phyloP scores from a whole-genome alignment of 1,140 invertebrate species.

The Euura saliciscinereae region DNA sequence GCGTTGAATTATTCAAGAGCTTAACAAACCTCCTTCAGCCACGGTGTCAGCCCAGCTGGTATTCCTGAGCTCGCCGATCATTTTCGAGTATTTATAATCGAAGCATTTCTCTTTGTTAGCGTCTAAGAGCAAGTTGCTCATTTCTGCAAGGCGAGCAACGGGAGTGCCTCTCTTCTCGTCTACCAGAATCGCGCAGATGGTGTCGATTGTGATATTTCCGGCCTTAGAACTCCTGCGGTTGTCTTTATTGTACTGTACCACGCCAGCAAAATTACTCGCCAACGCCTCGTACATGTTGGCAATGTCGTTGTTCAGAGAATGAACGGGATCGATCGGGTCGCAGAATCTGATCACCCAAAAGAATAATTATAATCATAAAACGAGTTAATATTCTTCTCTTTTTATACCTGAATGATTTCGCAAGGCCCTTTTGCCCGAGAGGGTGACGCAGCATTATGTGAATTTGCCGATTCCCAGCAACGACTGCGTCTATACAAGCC shows the following conservation, averaged over 20 bases:
- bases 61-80: slow-evolving; percentile 75
- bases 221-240: slow-evolving; percentile 73
- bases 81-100: slow-evolving; percentile 82
- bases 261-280: slow-evolving; percentile 83
- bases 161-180: slow-evolving; percentile 65
- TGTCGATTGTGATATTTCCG: slow-evolving; percentile 81
- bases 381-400: slow-evolving; percentile 16
- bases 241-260: slow-evolving; percentile 96
- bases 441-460: slow-evolving; percentile 66
- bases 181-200: slow-evolving; percentile 77
- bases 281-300: slow-evolving; percentile 81
- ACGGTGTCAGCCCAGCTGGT: slow-evolving; percentile 69
- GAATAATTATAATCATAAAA: slow-evolving; percentile 22
- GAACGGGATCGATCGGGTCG: slow-evolving; percentile 67
- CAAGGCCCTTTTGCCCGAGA: slow-evolving; percentile 67
- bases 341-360: slow-evolving; percentile 69
- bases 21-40: slow-evolving; percentile 66
- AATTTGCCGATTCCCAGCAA: slow-evolving; percentile 69
- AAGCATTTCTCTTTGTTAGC: slow-evolving; percentile 77
- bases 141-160: slow-evolving; percentile 72
- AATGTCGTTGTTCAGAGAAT: slow-evolving; percentile 72
- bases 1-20: slow-evolving; percentile 4
- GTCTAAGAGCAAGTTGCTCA: slow-evolving; percentile 75
- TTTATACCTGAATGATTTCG: slow-evolving; percentile 71
- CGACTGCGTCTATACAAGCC: slow-evolving; percentile 68